Conservation (phyloP, 2,797 vertebrate species). For the Lycodopsis pacificus region DNA sequence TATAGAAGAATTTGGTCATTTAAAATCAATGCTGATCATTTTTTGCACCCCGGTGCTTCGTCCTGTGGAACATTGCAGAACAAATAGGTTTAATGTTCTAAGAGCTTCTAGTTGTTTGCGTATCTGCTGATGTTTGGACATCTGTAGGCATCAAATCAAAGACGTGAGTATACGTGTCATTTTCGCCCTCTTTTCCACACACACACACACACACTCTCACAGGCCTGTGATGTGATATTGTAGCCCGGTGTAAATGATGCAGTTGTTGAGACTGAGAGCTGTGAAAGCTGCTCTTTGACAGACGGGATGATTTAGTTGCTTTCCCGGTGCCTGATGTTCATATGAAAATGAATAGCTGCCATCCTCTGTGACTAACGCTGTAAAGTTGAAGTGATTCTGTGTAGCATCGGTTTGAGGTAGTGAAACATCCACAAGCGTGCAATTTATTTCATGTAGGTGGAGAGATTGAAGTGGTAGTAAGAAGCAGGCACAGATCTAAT, state of each 20-base stretch:
- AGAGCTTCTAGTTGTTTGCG: not conserved
- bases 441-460: not conserved
- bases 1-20: not conserved
- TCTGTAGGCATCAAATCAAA: conserved; percentile 22
- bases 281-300: conserved; percentile 78
- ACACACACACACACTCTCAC: conserved; percentile 2
- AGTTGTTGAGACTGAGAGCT: conserved; percentile 61
- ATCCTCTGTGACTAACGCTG: conserved; percentile 15
- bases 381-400: conserved; percentile 31
- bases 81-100: not conserved
- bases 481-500: not conserved
- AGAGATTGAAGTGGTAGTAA: not conserved
- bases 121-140: not conserved
- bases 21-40: not conserved
- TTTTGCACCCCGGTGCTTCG: not conserved
- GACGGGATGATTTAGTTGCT: conserved; percentile 62
- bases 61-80: not conserved
- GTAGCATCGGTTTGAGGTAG: conserved; percentile 4
- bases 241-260: conserved; percentile 66
- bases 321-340: conserved; percentile 57
- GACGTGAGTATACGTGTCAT: conserved; percentile 35
- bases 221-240: conserved; percentile 26
- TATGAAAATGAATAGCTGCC: conserved; percentile 36
- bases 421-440: not conserved
- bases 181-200: conserved; percentile 19